Evolutionary conservation across 2,888 invertebrate species (phyloP), one percentile per base, ranked within the genome.

Genomic region (Phaedon cochleariae): DNA sequence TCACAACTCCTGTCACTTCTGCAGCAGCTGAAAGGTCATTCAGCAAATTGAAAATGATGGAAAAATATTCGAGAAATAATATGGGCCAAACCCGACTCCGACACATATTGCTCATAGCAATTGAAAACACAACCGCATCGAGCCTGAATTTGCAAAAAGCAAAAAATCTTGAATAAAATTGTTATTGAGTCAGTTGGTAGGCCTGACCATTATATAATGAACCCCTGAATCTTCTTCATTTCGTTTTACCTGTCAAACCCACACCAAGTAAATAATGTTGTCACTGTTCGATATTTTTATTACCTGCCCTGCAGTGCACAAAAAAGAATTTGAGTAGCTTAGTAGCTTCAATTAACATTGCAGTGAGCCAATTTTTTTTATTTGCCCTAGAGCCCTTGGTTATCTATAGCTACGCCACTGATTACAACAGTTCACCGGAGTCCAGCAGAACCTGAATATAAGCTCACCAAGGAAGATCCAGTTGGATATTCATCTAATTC

Each of bases 201-300:
- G 57, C 20, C 41, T 37, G 57, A 57, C 41, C 57, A 37, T 57
- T 57, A 57, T 57, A 57, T 41, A 57, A 57, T 57, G 37, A 57
- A 57, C 57, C 57, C 37, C 37, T 57, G 34, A 59, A 51, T 29
- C 15, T 59, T 59, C 34, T 59, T 49, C 49, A 51, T 59, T 59
- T 59, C 59, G 51, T 59, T 59, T 57, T 49, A 59, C 49, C 49
- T 17, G 20, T 34, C 34, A 59, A 59, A 59, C 59, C 51, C 49
- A 59, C 59, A 59, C 34, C 59, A 59, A 59, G 59, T 59, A 59
- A 51, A 49, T 59, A 49, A 59, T 59, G 51, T 59, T 51, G 59
- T 49, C 49, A 59, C 49, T 51, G 59, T 59, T 49, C 49, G 49
- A 59, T 51, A 59, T 59, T 59, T n/a, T n/a, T n/a, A n/a, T n/a